These are phyloP conservation scores for Drosophila acutilabella DNA, from an alignment of 2,888 invertebrate genomes.

Conservation along the genomic window DNA sequence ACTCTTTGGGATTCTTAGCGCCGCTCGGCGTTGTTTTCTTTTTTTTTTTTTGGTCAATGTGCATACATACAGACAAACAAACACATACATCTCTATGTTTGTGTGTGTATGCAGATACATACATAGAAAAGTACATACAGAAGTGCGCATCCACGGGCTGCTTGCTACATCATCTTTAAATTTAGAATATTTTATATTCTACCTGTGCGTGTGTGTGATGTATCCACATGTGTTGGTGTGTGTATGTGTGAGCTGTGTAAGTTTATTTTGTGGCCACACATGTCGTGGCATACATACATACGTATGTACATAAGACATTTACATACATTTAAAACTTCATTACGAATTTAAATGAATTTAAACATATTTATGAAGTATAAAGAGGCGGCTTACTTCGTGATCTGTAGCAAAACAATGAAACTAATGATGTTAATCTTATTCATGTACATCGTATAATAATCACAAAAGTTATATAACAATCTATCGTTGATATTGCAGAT, in stretches of 20 bases:
- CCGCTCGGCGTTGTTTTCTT: constrained; percentile 47
- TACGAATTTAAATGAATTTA: not conserved
- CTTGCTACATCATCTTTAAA: constrained; percentile 76
- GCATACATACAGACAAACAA: constrained; percentile 14
- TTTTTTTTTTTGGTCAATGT: constrained; percentile 31
- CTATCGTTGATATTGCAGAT: not conserved
- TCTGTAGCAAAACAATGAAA: too few relatives aligned
- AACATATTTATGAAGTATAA: not conserved
- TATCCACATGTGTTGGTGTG: too few relatives aligned
- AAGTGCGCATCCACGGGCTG: constrained; percentile 64
- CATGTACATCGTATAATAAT: not conserved
- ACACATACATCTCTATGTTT: constrained; percentile 4
- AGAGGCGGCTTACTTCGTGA: not conserved
- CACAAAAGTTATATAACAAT: constrained; percentile 1
- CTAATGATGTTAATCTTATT: too few relatives aligned
- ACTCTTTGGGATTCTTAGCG: constrained; percentile 59
- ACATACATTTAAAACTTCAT: constrained; percentile 6
- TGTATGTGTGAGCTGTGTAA: constrained; percentile 50
- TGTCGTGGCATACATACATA: constrained; percentile 31
- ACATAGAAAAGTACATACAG: constrained; percentile 40
- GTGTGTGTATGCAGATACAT: not conserved
- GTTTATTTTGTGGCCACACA: constrained; percentile 49
- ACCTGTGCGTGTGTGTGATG: constrained; percentile 55
- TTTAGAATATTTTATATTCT: constrained; percentile 74
- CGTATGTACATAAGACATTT: constrained; percentile 3